Conservation (phyloP, 2,888 invertebrate genomes). For the Schizotus pectinicornis region DNA sequence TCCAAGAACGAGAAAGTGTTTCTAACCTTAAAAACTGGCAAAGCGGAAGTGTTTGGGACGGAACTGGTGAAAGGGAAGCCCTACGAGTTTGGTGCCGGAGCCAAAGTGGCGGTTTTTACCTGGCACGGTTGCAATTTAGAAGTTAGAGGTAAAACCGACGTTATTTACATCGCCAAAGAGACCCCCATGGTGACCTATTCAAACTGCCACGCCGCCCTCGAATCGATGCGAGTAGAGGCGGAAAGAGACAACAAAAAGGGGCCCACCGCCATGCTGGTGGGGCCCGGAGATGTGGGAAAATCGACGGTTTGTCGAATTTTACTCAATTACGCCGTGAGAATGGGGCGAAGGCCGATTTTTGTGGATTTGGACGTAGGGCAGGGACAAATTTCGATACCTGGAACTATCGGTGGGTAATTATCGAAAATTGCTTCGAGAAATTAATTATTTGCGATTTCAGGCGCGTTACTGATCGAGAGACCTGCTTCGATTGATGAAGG, state of each 20-base stretch:
- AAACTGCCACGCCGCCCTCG: slow-evolving; percentile 94
- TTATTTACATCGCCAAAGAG: slow-evolving; percentile 93
- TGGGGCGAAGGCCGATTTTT: slow-evolving; percentile 86
- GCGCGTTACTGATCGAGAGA: slow-evolving; percentile 88
- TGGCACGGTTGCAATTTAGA: slow-evolving; percentile 94
- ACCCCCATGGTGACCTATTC: slow-evolving; percentile 97
- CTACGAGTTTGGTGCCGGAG: slow-evolving; percentile 86
- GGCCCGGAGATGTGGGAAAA: slow-evolving; percentile 96
- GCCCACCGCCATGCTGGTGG: slow-evolving; percentile 88
- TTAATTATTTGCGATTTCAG: slow-evolving; percentile 50
- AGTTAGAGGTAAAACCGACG: slow-evolving; percentile 87
- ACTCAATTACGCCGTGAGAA: slow-evolving; percentile 93
- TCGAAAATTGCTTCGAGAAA: background rate
- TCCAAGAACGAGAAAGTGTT: slow-evolving; percentile 82
- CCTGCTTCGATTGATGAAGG: slow-evolving; percentile 95
- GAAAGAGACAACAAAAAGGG: slow-evolving; percentile 77
- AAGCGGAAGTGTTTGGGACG: slow-evolving; percentile 96
- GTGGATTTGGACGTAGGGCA: slow-evolving; percentile 97
- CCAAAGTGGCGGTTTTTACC: slow-evolving; percentile 95
- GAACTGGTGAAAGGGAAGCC: slow-evolving; percentile 92
- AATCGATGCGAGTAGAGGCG: slow-evolving; percentile 84
- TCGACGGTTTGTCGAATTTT: slow-evolving; percentile 84
- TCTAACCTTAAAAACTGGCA: slow-evolving; percentile 84
- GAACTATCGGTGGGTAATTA: slow-evolving; percentile 73
- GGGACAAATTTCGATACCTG: slow-evolving; percentile 89